phyloP scores from a whole-genome alignment of 1,140 invertebrate species.

The Drosophila ironensis region DNA sequence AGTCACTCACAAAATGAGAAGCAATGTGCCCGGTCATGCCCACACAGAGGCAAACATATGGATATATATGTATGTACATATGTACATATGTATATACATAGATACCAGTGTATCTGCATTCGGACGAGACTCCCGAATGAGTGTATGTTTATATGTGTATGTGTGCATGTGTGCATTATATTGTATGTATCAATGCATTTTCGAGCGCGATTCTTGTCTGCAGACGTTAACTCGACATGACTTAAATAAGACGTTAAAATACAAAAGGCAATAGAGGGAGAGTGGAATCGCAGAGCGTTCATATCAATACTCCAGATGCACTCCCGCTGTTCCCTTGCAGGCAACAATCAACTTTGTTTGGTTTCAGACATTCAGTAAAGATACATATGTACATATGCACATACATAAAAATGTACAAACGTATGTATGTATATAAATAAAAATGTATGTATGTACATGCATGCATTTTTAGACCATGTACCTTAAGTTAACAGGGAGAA shows the following conservation, averaged over 20 bases:
- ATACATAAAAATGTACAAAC: neutral
- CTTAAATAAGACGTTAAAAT: slow-evolving; percentile 69
- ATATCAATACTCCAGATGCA: neutral
- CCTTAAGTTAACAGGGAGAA: too few species aligned
- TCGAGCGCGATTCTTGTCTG: slow-evolving; percentile 18
- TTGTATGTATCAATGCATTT: neutral
- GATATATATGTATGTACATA: neutral
- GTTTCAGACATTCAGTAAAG: slow-evolving; percentile 66
- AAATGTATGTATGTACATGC: neutral
- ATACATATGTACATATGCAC: slow-evolving; percentile 13
- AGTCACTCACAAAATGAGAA: too few species aligned
- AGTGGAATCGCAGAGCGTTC: neutral
- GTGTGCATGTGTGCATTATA: neutral
- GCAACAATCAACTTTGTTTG: neutral
- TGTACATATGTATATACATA: neutral
- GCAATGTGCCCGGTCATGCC: too few species aligned
- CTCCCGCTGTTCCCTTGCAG: neutral
- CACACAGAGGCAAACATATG: too few species aligned
- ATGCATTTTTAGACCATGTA: too few species aligned
- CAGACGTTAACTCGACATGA: slow-evolving; percentile 39
- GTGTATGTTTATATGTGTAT: neutral
- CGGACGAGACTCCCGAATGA: neutral
- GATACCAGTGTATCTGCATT: neutral
- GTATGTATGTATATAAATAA: neutral
- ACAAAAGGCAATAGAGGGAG: slow-evolving; percentile 43